Evolutionary conservation across 1,140 invertebrate genomes (phyloP).

Genomic region (Ephestia elutella): DNA sequence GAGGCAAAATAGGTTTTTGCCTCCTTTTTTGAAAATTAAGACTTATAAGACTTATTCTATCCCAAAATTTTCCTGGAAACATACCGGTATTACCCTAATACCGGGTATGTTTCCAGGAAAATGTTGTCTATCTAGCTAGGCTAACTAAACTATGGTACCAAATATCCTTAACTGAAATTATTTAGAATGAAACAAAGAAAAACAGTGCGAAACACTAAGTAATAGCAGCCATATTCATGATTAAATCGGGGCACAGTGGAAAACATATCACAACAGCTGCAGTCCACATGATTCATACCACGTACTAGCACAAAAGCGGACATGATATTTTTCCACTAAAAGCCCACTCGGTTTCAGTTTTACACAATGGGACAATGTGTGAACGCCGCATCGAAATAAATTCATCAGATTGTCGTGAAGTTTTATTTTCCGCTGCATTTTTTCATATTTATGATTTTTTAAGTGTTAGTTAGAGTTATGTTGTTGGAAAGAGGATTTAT

Average conservation of each 20-base stretch:
- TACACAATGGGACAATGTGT: slow-evolving; percentile 5
- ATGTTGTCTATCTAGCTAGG: too few species aligned
- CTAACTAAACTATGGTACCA: too few species aligned
- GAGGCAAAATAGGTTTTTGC: too few species aligned
- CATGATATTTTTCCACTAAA: slow-evolving; percentile 25
- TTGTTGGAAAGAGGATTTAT: too few species aligned
- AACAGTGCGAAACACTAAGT: neutral
- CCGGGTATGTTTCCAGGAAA: too few species aligned
- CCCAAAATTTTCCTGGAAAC: too few species aligned
- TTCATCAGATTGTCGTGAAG: neutral
- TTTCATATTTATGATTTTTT: too few species aligned
- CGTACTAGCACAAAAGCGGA: slow-evolving; percentile 15
- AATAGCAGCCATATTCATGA: neutral
- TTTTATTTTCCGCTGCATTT: neutral
- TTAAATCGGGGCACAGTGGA: neutral
- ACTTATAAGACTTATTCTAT: too few species aligned
- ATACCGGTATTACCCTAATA: too few species aligned
- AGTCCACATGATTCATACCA: slow-evolving; percentile 5
- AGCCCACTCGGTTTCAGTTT: slow-evolving; percentile 18
- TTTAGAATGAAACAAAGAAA: slow-evolving; percentile 3
- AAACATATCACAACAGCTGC: slow-evolving; percentile 6
- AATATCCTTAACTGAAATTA: too few species aligned
- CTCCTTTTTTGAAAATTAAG: too few species aligned
- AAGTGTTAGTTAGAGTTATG: too few species aligned
- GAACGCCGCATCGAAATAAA: neutral